A percentile compares a stretch with the other conserved stretches of the same genome.
These are phyloP conservation scores for Pammene fasciana DNA, from an alignment of 2,888 invertebrate species.

Conservation along the genomic window DNA sequence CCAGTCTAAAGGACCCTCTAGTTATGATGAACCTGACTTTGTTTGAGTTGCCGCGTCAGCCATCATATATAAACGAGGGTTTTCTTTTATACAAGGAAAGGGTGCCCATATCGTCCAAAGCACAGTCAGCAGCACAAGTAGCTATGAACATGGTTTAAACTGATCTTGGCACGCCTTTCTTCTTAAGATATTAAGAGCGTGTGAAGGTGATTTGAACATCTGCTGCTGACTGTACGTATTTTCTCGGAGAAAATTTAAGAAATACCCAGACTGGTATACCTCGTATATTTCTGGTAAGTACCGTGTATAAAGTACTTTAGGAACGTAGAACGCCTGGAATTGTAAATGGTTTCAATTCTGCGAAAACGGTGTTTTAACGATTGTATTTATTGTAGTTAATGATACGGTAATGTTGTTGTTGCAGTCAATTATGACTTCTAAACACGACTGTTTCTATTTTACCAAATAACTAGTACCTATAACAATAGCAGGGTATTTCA, in stretches of 20 bases:
- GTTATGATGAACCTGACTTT: not conserved
- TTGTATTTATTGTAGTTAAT: not conserved
- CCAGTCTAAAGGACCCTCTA: not conserved
- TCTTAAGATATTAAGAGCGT: no score
- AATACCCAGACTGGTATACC: conserved; percentile 8
- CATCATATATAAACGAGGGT: not conserved
- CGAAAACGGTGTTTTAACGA: not conserved
- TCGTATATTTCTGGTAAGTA: conserved; percentile 25
- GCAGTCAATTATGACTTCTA: no score
- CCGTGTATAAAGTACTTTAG: conserved; percentile 26
- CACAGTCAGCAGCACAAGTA: no score
- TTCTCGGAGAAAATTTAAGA: conserved; percentile 8
- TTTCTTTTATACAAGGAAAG: not conserved
- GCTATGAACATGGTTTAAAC: no score
- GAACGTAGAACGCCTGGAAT: not conserved
- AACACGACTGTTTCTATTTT: no score
- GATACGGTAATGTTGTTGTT: not conserved
- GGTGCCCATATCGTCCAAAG: not conserved
- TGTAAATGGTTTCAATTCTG: conserved; percentile 26
- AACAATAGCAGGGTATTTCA: no score
- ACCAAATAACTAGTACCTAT: no score
- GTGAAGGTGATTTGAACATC: no score
- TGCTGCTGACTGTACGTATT: not conserved
- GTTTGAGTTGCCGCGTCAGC: not conserved
- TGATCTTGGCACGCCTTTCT: no score